phyloP scores from a whole-genome alignment of 64 coral and sea anemone species.

The Pachyseris speciosa region DNA sequence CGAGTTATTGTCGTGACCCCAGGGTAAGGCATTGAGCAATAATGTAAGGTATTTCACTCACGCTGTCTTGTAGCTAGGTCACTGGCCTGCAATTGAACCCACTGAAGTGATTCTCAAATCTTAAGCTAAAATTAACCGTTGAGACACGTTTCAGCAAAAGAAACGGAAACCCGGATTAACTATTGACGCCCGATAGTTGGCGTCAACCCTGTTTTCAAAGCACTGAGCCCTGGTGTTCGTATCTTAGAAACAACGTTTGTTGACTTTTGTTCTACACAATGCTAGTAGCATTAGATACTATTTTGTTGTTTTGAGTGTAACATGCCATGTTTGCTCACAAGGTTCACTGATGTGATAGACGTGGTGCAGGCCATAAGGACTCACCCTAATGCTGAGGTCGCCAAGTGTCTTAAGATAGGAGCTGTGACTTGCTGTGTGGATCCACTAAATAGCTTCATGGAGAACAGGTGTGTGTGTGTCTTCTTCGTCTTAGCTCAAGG shows the following conservation, averaged over 20 bases:
- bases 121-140: no score
- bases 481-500: no score
- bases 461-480: conserved; percentile 54
- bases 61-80: background rate
- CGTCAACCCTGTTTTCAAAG: no score
- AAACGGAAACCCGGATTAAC: no score
- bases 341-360: conserved; percentile 84
- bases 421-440: conserved; percentile 91
- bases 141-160: no score
- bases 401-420: conserved; percentile 66
- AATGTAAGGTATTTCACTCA: background rate
- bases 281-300: background rate
- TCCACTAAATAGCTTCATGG: conserved; percentile 89
- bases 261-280: no score
- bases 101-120: no score
- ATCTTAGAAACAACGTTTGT: background rate
- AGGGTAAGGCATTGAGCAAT: conserved; percentile 45
- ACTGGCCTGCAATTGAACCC: no score
- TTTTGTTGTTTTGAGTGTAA: background rate
- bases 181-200: no score
- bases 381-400: conserved; percentile 69
- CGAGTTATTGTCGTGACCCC: conserved; percentile 85
- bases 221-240: no score
- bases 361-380: conserved; percentile 66
- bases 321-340: background rate